phyloP scores from a whole-genome alignment of 2,888 invertebrate species.

The Scelioninae gen. 2 region DNA sequence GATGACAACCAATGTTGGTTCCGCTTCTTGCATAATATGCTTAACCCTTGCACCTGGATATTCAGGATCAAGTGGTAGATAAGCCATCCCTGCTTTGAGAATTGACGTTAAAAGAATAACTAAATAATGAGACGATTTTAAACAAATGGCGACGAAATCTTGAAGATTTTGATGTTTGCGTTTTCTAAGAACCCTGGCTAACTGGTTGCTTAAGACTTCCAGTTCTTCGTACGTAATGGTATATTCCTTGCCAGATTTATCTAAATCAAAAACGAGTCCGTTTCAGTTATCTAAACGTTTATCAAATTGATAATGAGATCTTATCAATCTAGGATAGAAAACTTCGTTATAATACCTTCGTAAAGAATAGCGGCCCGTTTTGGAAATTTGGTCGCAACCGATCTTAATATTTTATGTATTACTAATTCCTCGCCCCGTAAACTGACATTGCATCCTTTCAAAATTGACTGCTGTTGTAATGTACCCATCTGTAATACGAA shows the following conservation, averaged over 20 bases:
- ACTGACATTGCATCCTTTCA: constrained; percentile 75
- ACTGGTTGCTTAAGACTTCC: constrained; percentile 77
- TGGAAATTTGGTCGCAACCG: constrained; percentile 77
- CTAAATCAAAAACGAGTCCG: constrained; percentile 56
- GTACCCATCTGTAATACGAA: constrained; percentile 80
- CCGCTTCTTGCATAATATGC: constrained; percentile 85
- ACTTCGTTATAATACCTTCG: constrained; percentile 78
- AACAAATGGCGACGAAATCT: constrained; percentile 83
- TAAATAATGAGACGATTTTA: constrained; percentile 84
- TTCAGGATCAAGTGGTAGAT: constrained; percentile 86
- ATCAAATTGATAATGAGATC: background rate
- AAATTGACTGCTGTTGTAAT: constrained; percentile 83
- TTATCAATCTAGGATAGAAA: too few relatives aligned
- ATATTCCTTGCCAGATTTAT: constrained; percentile 65
- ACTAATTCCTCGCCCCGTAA: constrained; percentile 71
- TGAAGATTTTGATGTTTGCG: constrained; percentile 72
- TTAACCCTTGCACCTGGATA: constrained; percentile 84
- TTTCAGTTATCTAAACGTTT: background rate
- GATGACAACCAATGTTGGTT: constrained; percentile 82
- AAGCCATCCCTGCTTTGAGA: constrained; percentile 90
- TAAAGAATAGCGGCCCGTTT: constrained; percentile 80
- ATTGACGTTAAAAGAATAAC: constrained; percentile 83
- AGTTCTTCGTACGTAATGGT: constrained; percentile 77
- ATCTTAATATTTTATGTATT: constrained; percentile 78
- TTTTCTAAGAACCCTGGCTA: constrained; percentile 78